Evolutionary conservation across 2,888 invertebrate species (phyloP).

Genomic region (Hirudinaria manillensis): DNA sequence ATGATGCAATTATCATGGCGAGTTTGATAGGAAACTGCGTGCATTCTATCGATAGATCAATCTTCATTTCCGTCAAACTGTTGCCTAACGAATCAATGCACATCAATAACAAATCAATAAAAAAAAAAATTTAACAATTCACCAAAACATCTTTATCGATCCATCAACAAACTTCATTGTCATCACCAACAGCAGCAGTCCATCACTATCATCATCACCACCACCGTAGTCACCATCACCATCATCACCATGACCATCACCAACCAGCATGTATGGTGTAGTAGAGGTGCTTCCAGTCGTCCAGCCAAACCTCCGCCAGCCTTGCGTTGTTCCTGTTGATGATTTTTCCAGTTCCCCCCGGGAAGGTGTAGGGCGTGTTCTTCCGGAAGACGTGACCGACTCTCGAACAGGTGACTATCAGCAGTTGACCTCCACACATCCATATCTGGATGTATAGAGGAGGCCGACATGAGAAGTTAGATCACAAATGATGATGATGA

Average conservation of each 20-base stretch:
- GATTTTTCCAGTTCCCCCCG: conserved; percentile 77
- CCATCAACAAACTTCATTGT: too few relatives aligned
- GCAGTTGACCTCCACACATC: conserved; percentile 44
- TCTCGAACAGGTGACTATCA: conserved; percentile 44
- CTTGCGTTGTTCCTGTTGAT: conserved; percentile 93
- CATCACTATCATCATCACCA: background rate
- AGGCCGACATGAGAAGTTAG: too few relatives aligned
- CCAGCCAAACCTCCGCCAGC: conserved; percentile 97
- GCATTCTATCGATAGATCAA: too few relatives aligned
- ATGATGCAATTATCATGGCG: background rate
- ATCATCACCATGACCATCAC: background rate
- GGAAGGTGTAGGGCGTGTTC: conserved; percentile 87
- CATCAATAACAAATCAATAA: too few relatives aligned
- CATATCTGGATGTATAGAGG: conserved; percentile 40
- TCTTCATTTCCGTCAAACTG: too few relatives aligned
- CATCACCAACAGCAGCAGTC: too few relatives aligned
- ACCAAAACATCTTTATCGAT: too few relatives aligned
- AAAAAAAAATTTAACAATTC: too few relatives aligned
- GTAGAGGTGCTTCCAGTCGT: conserved; percentile 77
- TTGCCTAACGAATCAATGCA: too few relatives aligned
- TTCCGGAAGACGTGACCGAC: conserved; percentile 47
- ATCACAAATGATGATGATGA: too few relatives aligned
- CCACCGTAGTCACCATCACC: background rate
- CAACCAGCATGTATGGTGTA: conserved; percentile 42
- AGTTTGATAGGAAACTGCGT: too few relatives aligned